phyloP scores from a whole-genome alignment of 2,888 invertebrate genomes.

The Pseudanteris insignis region DNA sequence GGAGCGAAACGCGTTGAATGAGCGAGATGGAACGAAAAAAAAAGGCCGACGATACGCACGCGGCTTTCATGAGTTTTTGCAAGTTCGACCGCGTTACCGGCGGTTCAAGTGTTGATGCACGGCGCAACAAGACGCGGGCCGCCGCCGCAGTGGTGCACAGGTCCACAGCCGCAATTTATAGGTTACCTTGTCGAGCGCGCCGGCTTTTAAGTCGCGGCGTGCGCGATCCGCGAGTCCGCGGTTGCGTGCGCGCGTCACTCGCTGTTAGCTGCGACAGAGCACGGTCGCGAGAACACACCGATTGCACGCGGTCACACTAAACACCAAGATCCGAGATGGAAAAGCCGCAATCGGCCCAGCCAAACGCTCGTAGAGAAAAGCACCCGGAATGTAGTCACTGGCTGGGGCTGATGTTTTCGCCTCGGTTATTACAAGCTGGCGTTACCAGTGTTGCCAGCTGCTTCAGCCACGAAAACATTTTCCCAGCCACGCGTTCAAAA shows the following conservation, averaged over 20 bases:
- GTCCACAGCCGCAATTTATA: constrained; percentile 48
- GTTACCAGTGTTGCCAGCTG: constrained; percentile 47
- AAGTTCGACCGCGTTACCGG: no score
- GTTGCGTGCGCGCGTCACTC: constrained; percentile 19
- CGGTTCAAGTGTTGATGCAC: no score
- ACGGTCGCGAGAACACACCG: constrained; percentile 1
- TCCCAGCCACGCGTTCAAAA: background rate
- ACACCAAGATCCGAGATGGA: constrained; percentile 34
- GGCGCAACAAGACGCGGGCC: no score
- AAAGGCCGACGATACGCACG: no score
- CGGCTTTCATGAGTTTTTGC: no score
- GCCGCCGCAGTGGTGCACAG: no score
- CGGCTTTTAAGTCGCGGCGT: constrained; percentile 57
- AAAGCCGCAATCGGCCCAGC: constrained; percentile 36
- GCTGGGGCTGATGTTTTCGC: constrained; percentile 65
- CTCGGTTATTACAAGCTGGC: constrained; percentile 54
- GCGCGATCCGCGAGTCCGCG: constrained; percentile 14
- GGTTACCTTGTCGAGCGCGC: constrained; percentile 64
- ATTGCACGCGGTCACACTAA: constrained; percentile 24
- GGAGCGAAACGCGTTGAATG: no score
- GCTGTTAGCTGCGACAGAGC: constrained; percentile 2
- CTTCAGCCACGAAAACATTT: constrained; percentile 2
- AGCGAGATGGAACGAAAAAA: no score
- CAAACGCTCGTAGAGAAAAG: constrained; percentile 41
- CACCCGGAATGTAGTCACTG: constrained; percentile 56